Evolutionary conservation across 2,113 vertebrate genomes (phyloP), one percentile per base, ranked within the genome.

Genomic region (Perca fluviatilis): DNA sequence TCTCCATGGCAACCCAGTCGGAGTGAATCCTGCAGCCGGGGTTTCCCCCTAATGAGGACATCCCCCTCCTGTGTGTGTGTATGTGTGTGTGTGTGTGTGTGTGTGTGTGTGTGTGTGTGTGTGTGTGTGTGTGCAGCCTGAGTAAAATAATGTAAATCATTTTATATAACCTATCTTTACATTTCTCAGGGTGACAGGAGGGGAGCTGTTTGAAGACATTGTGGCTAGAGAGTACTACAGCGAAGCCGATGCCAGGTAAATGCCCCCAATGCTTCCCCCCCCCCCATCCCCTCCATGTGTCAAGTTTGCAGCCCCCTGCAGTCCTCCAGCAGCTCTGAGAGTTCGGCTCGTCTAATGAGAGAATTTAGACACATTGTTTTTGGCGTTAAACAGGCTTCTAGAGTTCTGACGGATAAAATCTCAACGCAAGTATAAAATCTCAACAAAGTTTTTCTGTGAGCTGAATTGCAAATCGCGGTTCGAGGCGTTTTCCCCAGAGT

Each of bases 141-240:
- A 11, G 19, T 73, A 43, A 49, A 54, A 25, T 57, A 27, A 54
- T 14, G 21, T 61, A 18, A 54, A 15, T n/a, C 49, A 51, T 68
- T 77, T 71, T 78, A 5, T 65, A 64, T 68, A 64, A 87, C 54
- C 53, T 63, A n/a, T 81, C 70, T 86, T 70, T 86, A 4, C 67
- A 16, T 87, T 43, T 64, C 67, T 69, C 86, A 96, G 95, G 80
- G 95, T 96, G 83, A 96, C 95, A 54, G 95, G 95, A 47, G 95
- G 95, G 21, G 95, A 96, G 79, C 84, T 96, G 83, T 96, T 96
- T 40, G 95, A 96, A 82, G 95, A 96, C 62, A 96, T 96, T 0
- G 95, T 96, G 76, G 95, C 95, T 3, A 86, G 95, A 86, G 95
- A 96, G 71, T 96, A 96, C 92, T 96, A 96, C 94, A 95, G 95